These are phyloP conservation scores for Athripsodes cinereus DNA, from an alignment of 2,888 invertebrate species.

Conservation along the genomic window DNA sequence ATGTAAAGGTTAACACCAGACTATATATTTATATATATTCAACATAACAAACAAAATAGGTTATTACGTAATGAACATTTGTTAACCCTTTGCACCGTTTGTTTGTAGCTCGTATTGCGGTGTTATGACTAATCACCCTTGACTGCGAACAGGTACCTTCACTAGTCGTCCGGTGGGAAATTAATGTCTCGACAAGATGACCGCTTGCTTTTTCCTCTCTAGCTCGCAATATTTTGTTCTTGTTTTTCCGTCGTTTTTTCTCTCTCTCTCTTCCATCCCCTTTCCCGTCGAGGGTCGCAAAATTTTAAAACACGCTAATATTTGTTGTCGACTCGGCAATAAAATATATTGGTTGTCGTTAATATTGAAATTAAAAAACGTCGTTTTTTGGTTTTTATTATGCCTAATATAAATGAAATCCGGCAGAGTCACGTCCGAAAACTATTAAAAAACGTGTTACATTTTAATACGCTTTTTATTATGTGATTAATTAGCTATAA, in stretches of 20 bases:
- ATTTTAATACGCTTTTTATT: no score
- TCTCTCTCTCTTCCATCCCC: neutral
- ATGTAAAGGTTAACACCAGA: no score
- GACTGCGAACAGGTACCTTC: conserved; percentile 5
- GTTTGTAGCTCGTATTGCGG: conserved; percentile 5
- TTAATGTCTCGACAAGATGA: conserved; percentile 23
- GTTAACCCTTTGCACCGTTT: neutral
- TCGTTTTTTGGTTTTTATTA: neutral
- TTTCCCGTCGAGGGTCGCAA: neutral
- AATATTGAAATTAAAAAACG: neutral
- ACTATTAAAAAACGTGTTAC: no score
- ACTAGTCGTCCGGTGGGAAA: conserved; percentile 24
- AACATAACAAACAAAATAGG: neutral
- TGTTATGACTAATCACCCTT: conserved; percentile 26
- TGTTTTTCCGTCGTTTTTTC: neutral
- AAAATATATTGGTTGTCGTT: conserved; percentile 1
- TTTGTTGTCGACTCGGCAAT: neutral
- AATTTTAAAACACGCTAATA: conserved; percentile 1
- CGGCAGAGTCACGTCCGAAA: no score
- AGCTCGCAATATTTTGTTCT: neutral
- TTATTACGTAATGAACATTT: conserved; percentile 4
- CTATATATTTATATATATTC: no score
- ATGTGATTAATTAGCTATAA: no score
- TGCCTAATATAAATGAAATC: neutral
- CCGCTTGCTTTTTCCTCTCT: conserved; percentile 8